A percentile compares a stretch with the other conserved stretches of the same genome.
These are phyloP conservation scores for Phyllotreta striolata DNA, from an alignment of 2,888 invertebrate species.

Conservation along the genomic window DNA sequence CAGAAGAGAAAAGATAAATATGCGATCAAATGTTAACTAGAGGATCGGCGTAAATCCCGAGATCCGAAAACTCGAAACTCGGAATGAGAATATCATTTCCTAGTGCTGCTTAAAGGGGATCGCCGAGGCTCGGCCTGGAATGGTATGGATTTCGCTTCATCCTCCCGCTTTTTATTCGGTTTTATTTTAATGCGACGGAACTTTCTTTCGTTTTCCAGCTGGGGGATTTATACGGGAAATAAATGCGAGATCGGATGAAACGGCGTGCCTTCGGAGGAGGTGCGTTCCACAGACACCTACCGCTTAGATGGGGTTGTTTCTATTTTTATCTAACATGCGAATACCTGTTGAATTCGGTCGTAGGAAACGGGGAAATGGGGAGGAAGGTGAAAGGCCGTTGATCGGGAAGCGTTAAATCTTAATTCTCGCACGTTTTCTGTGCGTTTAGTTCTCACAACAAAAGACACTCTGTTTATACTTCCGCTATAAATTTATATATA, in stretches of 20 bases:
- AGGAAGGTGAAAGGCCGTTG: not conserved
- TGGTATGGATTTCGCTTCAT: slow-evolving; percentile 54
- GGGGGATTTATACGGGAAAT: slow-evolving; percentile 29
- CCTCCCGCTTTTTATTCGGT: slow-evolving; percentile 46
- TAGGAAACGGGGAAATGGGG: not conserved
- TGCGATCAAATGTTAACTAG: slow-evolving; percentile 60
- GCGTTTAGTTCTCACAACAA: not conserved
- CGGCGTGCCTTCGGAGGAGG: slow-evolving; percentile 7
- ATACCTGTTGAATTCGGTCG: slow-evolving; percentile 22
- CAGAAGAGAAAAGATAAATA: slow-evolving; percentile 37
- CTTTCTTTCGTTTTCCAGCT: slow-evolving; percentile 26
- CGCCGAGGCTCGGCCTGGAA: slow-evolving; percentile 49
- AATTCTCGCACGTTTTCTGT: slow-evolving; percentile 1
- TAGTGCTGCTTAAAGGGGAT: slow-evolving; percentile 50
- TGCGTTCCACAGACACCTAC: slow-evolving; percentile 15
- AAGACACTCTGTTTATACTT: not conserved
- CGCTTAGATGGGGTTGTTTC: slow-evolving; percentile 6
- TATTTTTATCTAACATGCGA: slow-evolving; percentile 23
- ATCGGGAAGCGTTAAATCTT: not conserved
- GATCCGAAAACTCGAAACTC: slow-evolving; percentile 50
- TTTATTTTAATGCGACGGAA: slow-evolving; percentile 32
- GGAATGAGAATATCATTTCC: slow-evolving; percentile 55
- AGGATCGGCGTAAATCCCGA: slow-evolving; percentile 54
- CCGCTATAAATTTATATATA: not conserved
- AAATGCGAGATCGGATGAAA: slow-evolving; percentile 16